Evolutionary conservation across 2,797 vertebrate species (phyloP), one percentile per base, ranked within the genome.

Genomic region (Rachycentron canadum): DNA sequence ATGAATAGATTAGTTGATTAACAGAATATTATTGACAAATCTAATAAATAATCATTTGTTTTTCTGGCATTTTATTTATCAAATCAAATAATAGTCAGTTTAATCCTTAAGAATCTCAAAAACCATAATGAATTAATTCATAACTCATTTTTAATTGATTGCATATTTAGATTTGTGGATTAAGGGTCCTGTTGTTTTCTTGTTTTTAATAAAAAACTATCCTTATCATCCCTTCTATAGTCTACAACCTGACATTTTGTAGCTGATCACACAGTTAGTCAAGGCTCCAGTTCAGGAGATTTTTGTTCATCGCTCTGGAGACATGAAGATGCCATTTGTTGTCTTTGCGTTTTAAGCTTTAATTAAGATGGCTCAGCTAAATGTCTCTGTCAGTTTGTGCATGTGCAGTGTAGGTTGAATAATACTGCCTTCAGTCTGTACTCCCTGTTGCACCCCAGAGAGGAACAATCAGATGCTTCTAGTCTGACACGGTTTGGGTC

Each of bases 281-380:
- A 32, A 32, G 79, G 32, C 68, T 72, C 25, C 30, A 2, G 55
- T 38, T 77, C 49, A 76, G 45, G 26, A 64, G 69, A 56, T 79
- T 72, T 76, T 61, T 19, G 52, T 11, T 80, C 67, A 62, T 53
- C 30, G 32, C 49, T 69, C 41, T 56, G 38, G 26, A 75, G 34
- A 56, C 69, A 87, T 77, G 78, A 85, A 90, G 78, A 78, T 60
- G 12, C 63, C 47, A 43, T 80, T 86, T 88, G 74, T 89, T 76
- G 62, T 64, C 66, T 83, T 85, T 82, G 67, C 81, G 58, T 80
- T 40, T n/a, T 6, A 58, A 55, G 61, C 69, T 85, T 86, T 89
- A 90, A 89, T 90, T 86, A 79, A 88, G 71, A 90, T 69, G 68
- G 53, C 78, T 86, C 78, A 73, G 82, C 67, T 76, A 72, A 88